These are phyloP conservation scores for Oryzias melastigma DNA, from an alignment of 2,113 vertebrate species.

Conservation along the genomic window DNA sequence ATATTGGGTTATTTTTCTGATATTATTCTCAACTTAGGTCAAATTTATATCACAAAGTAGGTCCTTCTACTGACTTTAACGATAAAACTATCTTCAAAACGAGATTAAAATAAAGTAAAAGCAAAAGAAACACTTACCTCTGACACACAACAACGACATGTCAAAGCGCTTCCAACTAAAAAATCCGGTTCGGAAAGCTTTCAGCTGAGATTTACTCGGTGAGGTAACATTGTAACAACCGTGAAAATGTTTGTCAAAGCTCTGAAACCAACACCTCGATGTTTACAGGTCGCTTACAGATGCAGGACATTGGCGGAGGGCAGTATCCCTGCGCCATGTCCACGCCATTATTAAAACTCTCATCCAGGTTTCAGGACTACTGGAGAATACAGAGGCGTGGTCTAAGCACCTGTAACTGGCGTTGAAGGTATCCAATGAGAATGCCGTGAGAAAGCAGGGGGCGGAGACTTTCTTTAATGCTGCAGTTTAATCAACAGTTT, in stretches of 20 bases:
- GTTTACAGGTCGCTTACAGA: conserved; percentile 16
- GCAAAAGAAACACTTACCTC: conserved; percentile 62
- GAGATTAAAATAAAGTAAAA: not conserved
- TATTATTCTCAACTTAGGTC: too few species aligned
- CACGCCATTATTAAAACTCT: conserved; percentile 71
- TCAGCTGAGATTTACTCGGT: conserved; percentile 38
- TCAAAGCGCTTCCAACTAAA: conserved; percentile 44
- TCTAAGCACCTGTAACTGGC: conserved; percentile 53
- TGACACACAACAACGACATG: conserved; percentile 81
- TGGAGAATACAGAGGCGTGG: conserved; percentile 27
- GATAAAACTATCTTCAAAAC: too few species aligned
- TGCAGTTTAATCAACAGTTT: conserved; percentile 47
- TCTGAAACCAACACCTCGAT: not conserved
- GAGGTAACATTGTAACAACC: conserved; percentile 41
- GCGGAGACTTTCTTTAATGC: conserved; percentile 6
- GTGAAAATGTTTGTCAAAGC: conserved; percentile 1
- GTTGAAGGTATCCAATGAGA: conserved; percentile 39
- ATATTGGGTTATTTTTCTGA: too few species aligned
- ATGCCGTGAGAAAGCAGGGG: not conserved
- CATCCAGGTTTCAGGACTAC: conserved; percentile 31
- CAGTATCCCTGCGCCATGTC: conserved; percentile 32
- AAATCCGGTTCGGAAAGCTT: conserved; percentile 10
- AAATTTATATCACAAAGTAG: too few species aligned
- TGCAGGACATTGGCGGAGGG: conserved; percentile 22
- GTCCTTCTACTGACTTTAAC: too few species aligned